Base-by-base conservation (phyloP, 2,797 vertebrate species). In the Cyclura pinguis region DNA sequence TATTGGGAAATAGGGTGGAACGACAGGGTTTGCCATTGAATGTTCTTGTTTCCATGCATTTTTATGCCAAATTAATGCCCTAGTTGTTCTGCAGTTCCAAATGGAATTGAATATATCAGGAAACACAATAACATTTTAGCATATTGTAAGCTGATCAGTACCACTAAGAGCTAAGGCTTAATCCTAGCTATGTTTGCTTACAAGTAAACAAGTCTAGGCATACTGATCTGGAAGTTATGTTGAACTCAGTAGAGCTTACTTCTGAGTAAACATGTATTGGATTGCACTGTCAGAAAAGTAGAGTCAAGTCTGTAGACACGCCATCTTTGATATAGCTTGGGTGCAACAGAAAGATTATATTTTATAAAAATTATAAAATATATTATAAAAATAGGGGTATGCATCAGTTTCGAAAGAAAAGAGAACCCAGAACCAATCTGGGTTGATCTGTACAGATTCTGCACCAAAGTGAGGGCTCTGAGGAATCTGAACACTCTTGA, bases 41-140 rank as follows among this genome's bases (percentile, higher is more conserved):
- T 12, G 0, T 82, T 12, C 78, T 88, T 1, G 47, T 72, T 93
- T 90, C 24, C 81, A 24, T 73, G 55, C 82, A 72, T 83, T 94
- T 94, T 91, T 92, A 92, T 78, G 89, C 90, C 74, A 86, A 57
- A 55, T 42, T 80, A 62, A 88, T 93, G 92, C 85, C 73, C 83
- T 88, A 86, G 50, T 82, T 93, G 91, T 94, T 69, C 87, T 50
- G 8, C 52, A 88, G 85, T 92, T 93, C 83, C 89, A 69, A 93
- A 87, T 32, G 38, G 82, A 86, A 82, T 82, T 6, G 83, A 85
- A 85, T 13, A 14, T 94, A 84, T 92, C 80, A 80, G 87, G 84
- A 85, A 95, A 42, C 89, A 82, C 90, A 92, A 83, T 0, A 32
- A 81, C 86, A 73, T 94, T 94, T 94, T 95, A 92, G 57, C 69